Base-by-base conservation (phyloP, 2,113 vertebrate species). In the Ageneiosus marmoratus region DNA sequence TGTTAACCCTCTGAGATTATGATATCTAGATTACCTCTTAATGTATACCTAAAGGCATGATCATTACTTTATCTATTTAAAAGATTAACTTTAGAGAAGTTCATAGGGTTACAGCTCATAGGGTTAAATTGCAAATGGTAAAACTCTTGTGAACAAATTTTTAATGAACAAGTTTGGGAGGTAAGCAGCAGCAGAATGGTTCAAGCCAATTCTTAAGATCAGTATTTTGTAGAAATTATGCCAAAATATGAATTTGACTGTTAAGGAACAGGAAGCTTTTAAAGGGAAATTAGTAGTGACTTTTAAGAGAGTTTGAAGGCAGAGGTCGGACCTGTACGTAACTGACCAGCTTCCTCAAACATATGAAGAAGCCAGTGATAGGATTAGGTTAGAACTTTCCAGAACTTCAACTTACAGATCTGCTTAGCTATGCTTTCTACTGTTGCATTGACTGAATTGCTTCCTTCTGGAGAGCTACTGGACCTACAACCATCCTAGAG, bases 181-280 rank as follows among this genome's bases (percentile, higher is more conserved):
- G 89, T 94, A 94, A 92, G 87, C 96, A 96, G 95, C 95, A 96
- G 96, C 97, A 97, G 95, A 97, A 96, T 95, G 96, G 95, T 96
- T 95, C 86, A 89, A 94, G 76, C 82, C 78, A 79, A 82, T 86
- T 90, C 74, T 85, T 86, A 89, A 88, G 86, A 84, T 88, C 37
- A 77, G 69, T 58, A 86, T 76, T 85, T 77, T 84, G 89, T 78
- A 86, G 41, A 83, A 90, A 87, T 86, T 90, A 87, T 89, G 87
- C 91, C 90, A 84, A 89, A 90, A 80, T 89, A 91, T 92, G 85
- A 92, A 91, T 92, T 87, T 88, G 88, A 95, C 92, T 92, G 91
- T 91, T 92, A 91, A 34, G 37, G 89, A 90, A 90, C 90, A 92
- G 84, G 91, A 91, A 88, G 88, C 50, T 44, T 81, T 75, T 13